Evolutionary conservation across 2,888 invertebrate genomes (phyloP).

Genomic region (Holacanthella duospinosa): DNA sequence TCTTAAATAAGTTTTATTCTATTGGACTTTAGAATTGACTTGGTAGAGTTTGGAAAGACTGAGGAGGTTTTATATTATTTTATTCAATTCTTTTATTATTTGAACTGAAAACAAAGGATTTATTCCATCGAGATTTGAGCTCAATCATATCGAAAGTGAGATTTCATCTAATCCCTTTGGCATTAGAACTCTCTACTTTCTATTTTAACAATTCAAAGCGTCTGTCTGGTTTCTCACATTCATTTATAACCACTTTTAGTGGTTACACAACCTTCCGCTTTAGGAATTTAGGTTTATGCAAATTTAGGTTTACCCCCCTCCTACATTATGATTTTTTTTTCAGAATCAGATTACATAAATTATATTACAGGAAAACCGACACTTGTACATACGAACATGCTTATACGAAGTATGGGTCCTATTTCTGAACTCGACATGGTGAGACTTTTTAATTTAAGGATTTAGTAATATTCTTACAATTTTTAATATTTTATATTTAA

Average conservation of each 20-base stretch:
- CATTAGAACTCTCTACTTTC: neutral
- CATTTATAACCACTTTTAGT: neutral
- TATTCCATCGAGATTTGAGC: neutral
- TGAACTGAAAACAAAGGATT: constrained; percentile 1
- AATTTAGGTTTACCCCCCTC: too few species aligned
- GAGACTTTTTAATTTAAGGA: constrained; percentile 38
- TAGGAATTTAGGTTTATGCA: too few species aligned
- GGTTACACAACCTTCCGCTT: neutral
- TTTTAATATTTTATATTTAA: too few species aligned
- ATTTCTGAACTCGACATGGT: constrained; percentile 85
- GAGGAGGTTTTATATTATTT: too few species aligned
- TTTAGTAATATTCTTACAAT: neutral
- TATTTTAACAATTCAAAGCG: neutral
- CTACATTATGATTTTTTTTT: too few species aligned
- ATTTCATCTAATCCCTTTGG: constrained; percentile 4
- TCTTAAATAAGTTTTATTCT: too few species aligned
- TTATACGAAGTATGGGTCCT: constrained; percentile 84
- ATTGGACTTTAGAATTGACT: too few species aligned
- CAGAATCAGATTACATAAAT: too few species aligned
- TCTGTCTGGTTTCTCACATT: constrained; percentile 1
- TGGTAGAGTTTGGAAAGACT: too few species aligned
- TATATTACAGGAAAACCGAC: constrained; percentile 62
- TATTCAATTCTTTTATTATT: neutral
- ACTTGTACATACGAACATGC: constrained; percentile 72
- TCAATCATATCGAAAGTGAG: constrained; percentile 2